Percentiles rank a stretch among this genome's conserved stretches.
Evolutionary conservation across 2,797 vertebrate species (phyloP).

Genomic region (Phylloscopus collybita): DNA sequence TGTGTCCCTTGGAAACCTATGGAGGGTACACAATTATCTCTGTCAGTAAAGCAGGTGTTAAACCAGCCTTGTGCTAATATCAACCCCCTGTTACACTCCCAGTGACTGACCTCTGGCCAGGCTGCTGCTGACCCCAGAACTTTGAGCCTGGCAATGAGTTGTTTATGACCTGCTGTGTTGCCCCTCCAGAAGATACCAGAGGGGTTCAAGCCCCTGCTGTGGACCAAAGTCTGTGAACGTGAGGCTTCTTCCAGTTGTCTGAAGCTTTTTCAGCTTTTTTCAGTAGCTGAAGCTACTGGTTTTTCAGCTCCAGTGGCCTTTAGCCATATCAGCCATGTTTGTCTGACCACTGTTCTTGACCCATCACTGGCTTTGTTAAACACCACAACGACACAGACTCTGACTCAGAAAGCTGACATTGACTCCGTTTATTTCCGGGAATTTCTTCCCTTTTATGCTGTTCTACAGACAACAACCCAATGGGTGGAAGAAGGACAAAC

Average conservation of each 20-base stretch:
- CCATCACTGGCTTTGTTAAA: neutral
- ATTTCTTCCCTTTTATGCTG: no score
- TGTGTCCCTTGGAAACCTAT: neutral
- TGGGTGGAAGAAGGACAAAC: no score
- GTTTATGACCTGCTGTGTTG: neutral
- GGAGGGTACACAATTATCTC: neutral
- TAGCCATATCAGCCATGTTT: neutral
- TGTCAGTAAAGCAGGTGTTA: neutral
- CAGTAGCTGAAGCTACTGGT: neutral
- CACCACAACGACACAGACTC: no score
- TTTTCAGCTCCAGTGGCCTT: neutral
- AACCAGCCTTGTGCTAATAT: neutral
- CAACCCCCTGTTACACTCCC: neutral
- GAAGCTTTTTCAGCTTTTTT: neutral
- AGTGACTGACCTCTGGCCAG: neutral
- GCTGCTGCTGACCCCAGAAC: neutral
- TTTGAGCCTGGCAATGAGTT: neutral
- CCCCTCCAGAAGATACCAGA: neutral
- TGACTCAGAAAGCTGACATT: no score
- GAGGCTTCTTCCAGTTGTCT: neutral
- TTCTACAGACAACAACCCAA: no score
- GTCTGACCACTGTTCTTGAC: neutral
- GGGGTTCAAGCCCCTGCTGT: neutral
- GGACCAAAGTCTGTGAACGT: accelerated
- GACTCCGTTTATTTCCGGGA: no score